Conservation (phyloP, 2,113 vertebrate genomes). For the Lampris megalopsis region DNA sequence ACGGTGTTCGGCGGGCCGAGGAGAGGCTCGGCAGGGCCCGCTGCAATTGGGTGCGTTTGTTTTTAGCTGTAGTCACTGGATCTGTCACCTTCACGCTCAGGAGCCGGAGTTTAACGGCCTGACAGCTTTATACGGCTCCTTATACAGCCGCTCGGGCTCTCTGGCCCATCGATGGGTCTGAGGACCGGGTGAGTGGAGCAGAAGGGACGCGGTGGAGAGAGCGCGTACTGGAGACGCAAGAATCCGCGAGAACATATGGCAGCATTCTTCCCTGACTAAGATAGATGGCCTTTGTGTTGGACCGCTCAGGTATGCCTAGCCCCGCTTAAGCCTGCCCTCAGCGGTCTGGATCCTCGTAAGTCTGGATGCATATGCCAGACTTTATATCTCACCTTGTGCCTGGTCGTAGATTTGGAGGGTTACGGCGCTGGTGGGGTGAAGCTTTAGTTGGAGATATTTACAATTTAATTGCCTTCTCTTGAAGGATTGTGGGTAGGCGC, state of each 20-base stretch:
- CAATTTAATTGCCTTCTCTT: slow-evolving; percentile 38
- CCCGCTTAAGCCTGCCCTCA: slow-evolving; percentile 28
- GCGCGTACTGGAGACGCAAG: slow-evolving; percentile 8
- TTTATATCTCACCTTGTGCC: slow-evolving; percentile 54
- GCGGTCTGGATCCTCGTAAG: slow-evolving; percentile 62
- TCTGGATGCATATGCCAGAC: slow-evolving; percentile 37
- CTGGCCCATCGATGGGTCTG: slow-evolving; percentile 37
- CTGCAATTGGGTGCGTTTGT: slow-evolving; percentile 44
- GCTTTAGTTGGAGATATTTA: slow-evolving; percentile 51
- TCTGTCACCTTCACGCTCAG: slow-evolving; percentile 58
- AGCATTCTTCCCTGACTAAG: slow-evolving; percentile 52
- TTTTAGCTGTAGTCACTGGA: slow-evolving; percentile 52
- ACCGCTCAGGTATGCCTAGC: slow-evolving; percentile 50
- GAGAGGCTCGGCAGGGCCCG: slow-evolving; percentile 43
- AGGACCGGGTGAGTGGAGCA: slow-evolving; percentile 41
- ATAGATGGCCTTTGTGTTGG: slow-evolving; percentile 53
- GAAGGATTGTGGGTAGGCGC: slow-evolving; percentile 24
- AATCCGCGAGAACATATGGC: slow-evolving; percentile 52
- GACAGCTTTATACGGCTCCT: slow-evolving; percentile 62
- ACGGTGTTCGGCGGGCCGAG: slow-evolving; percentile 52
- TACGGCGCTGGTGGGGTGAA: slow-evolving; percentile 9
- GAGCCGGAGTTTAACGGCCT: slow-evolving; percentile 36
- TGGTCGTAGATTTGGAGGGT: slow-evolving; percentile 31
- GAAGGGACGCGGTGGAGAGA: slow-evolving; percentile 1
- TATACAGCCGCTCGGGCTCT: slow-evolving; percentile 39